Percentiles rank a stretch among this genome's conserved stretches.
Conservation (phyloP, 2,888 invertebrate genomes). For the Tenthredo distinguenda region DNA sequence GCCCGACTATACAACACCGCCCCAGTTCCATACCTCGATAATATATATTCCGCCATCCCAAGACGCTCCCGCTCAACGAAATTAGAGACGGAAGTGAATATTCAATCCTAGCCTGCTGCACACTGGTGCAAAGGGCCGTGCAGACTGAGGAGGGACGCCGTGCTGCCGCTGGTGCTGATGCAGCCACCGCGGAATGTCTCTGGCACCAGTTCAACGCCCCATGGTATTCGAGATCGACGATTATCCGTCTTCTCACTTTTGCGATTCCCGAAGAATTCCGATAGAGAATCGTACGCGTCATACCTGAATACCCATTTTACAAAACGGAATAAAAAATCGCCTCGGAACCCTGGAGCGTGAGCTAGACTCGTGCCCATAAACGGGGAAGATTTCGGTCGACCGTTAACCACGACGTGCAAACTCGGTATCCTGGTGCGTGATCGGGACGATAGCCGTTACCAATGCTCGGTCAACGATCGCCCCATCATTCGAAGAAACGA, state of each 20-base stretch:
- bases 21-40: neutral
- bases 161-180: neutral
- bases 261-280: neutral
- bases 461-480: constrained; percentile 19
- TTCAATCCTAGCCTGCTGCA: neutral
- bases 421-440: constrained; percentile 10
- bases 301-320: neutral
- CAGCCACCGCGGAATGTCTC: constrained; percentile 12
- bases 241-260: neutral
- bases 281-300: neutral
- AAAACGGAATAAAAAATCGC: neutral
- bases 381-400: constrained; percentile 18
- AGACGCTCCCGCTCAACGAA: neutral
- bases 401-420: constrained; percentile 10
- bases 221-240: constrained; percentile 27
- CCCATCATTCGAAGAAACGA: constrained; percentile 32
- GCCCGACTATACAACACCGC: neutral
- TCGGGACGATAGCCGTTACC: constrained; percentile 27
- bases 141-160: neutral
- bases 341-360: neutral
- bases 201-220: constrained; percentile 36
- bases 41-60: constrained; percentile 10
- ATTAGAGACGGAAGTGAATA: constrained; percentile 42
- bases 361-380: constrained; percentile 6
- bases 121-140: neutral